A percentile compares a stretch with the other conserved stretches of the same genome.
Evolutionary conservation across 2,797 vertebrate genomes (phyloP).

Genomic region (Melanotaenia parkinsoni): DNA sequence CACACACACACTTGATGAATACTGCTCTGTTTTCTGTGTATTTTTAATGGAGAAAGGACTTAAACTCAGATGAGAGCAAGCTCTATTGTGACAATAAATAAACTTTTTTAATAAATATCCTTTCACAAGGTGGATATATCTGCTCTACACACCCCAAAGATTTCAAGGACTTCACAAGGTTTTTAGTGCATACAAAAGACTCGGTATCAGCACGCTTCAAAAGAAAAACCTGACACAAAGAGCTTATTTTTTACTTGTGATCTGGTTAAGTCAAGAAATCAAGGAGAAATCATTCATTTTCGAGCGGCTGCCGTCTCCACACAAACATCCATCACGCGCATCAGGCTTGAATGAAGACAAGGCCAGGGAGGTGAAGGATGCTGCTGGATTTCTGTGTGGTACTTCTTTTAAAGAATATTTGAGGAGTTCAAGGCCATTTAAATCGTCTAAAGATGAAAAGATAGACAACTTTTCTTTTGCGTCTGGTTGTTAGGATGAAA

Average conservation of each 20-base stretch:
- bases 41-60: neutral
- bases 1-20: neutral
- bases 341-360: constrained; percentile 41
- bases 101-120: neutral
- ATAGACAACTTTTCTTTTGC: neutral
- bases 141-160: neutral
- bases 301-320: constrained; percentile 28
- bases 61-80: neutral
- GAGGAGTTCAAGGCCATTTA: constrained; percentile 24
- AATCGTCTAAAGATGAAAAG: constrained; percentile 6
- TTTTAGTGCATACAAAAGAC: constrained; percentile 9
- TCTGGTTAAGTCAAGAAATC: constrained; percentile 62
- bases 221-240: constrained; percentile 21
- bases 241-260: constrained; percentile 49
- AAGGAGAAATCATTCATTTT: constrained; percentile 58
- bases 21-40: accelerated
- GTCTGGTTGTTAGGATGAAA: neutral
- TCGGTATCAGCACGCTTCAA: neutral
- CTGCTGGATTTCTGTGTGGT: constrained; percentile 27
- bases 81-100: constrained; percentile 2
- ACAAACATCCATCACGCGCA: constrained; percentile 55
- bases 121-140: neutral
- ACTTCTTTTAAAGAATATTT: constrained; percentile 4
- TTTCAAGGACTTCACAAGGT: constrained; percentile 25
- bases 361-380: constrained; percentile 22